phyloP scores from a whole-genome alignment of 2,113 vertebrate genomes.

The Gallinago undulata region DNA sequence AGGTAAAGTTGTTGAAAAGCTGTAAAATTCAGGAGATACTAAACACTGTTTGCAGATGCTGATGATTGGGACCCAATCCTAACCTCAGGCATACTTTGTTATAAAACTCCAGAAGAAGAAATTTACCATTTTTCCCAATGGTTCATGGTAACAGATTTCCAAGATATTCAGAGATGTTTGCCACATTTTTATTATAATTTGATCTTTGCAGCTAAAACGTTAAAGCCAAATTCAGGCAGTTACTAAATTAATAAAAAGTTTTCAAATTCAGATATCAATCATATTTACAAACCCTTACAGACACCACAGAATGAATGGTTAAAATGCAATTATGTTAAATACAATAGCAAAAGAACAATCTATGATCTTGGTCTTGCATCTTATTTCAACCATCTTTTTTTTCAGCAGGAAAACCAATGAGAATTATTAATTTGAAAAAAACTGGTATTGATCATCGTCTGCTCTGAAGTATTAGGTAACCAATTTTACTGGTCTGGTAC shows the following conservation, averaged over 20 bases:
- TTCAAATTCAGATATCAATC: neutral
- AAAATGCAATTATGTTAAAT: neutral
- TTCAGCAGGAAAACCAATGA: neutral
- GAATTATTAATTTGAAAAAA: neutral
- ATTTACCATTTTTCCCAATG: neutral
- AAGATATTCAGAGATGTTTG: neutral
- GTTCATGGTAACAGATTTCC: neutral
- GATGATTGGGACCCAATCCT: neutral
- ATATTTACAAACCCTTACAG: neutral
- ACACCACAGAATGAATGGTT: neutral
- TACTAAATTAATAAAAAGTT: neutral
- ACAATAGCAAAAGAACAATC: neutral
- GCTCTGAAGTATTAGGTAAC: neutral
- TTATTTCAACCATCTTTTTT: neutral
- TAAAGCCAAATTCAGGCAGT: neutral
- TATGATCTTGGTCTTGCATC: neutral
- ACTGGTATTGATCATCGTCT: neutral
- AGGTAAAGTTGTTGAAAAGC: neutral
- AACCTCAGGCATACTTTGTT: neutral
- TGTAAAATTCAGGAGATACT: neutral
- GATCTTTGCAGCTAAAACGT: neutral
- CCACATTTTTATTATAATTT: neutral
- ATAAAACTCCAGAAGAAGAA: neutral
- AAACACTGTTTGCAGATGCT: neutral
- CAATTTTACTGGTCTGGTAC: neutral